Conservation (phyloP, 2,113 vertebrate genomes). For the Ctenomys sociabilis region DNA sequence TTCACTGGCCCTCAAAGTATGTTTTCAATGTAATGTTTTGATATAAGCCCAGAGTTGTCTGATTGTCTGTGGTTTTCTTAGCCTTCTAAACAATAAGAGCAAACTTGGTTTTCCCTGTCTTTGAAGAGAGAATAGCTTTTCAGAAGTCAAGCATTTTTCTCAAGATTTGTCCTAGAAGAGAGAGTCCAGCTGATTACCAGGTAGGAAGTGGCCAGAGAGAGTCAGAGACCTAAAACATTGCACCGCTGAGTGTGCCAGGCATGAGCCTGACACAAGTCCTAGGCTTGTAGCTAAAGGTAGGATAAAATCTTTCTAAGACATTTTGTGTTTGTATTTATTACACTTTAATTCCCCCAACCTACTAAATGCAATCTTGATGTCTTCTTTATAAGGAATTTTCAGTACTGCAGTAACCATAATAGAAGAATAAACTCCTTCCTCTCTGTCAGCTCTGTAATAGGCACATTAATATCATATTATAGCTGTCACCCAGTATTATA, state of each 20-base stretch:
- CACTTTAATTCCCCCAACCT: not conserved
- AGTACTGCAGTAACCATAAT: not conserved
- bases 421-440: not conserved
- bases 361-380: not conserved
- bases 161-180: not conserved
- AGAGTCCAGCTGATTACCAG: not conserved
- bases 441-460: not conserved
- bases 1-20: not conserved
- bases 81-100: not conserved
- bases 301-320: not conserved
- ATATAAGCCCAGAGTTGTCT: constrained; percentile 6
- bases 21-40: not conserved
- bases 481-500: not conserved
- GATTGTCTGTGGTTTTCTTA: constrained; percentile 11
- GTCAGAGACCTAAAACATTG: not conserved
- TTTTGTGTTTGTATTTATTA: not conserved
- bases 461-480: not conserved
- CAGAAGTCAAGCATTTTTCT: not conserved
- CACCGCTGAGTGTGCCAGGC: not conserved
- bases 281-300: not conserved
- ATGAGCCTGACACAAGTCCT: not conserved
- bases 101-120: not conserved
- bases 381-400: not conserved
- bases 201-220: not conserved
- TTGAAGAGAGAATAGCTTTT: not conserved